Evolutionary conservation across 2,797 vertebrate species (phyloP), one percentile per base, ranked within the genome.

Genomic region (Eulemur albifrons): DNA sequence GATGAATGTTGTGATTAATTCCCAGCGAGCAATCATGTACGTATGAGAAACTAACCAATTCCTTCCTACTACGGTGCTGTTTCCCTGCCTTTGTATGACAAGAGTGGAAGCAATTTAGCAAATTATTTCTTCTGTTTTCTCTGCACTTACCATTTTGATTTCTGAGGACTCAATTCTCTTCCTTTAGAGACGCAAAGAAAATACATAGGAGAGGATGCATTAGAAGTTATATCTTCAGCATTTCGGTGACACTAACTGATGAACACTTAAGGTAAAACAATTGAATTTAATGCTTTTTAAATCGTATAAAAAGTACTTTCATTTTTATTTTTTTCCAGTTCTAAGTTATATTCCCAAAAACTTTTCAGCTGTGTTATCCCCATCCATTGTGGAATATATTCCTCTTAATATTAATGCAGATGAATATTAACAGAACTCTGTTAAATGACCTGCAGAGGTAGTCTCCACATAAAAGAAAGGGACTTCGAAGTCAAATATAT

Each of bases 201-300:
- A 72, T 10, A 72, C 2, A 75, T n/a, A 75, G 7, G 21, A 30
- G 2, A 0, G 0, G 0, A 35, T 61, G 7, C 0, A 4, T 38
- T 80, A 61, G 45, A 85, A 85, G 86, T 40, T 25, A 67, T 32
- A 18, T 48, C 48, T 65, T 75, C 11, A 69, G 27, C 30, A 25
- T 86, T 59, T 73, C 32, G 35, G 35, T 48, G 48, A 43, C 48
- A n/a, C 25, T 40, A 70, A 27, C 32, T 43, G 50, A 23, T 20
- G 4, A 88, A 50, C 7, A 35, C 45, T 48, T 38, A 12, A 38
- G 7, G 4, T 20, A 35, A 80, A 77, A 67, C 6, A 30, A 57
- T 38, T 14, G 1, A 20, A n/a, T 43, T 48, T 35, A 84, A 43
- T 43, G 23, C 17, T 65, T 83, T 27, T 54, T 12, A 20, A 43